Conservation (phyloP, 35 echinoderm and acorn worm genomes). For the Eucidaris tribuloides region DNA sequence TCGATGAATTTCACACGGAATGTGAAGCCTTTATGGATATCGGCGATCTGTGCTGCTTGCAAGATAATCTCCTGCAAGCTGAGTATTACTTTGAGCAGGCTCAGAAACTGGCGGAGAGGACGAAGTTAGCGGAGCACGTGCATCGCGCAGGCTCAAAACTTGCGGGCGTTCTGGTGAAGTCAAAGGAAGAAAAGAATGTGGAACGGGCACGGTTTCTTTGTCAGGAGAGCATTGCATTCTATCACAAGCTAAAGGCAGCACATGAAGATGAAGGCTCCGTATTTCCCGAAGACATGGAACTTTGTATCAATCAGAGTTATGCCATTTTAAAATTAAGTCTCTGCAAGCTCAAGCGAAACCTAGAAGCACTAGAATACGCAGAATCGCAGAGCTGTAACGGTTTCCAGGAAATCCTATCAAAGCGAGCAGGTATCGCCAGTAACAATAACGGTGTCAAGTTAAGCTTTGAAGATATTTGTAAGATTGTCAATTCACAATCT, state of each 20-base stretch:
- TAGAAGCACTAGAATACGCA: conserved; percentile 53
- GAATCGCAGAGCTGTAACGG: conserved; percentile 27
- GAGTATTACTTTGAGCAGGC: conserved; percentile 80
- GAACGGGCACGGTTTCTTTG: conserved; percentile 55
- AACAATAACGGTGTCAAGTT: background rate
- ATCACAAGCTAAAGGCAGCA: background rate
- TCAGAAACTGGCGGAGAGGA: conserved; percentile 52
- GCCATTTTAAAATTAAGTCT: conserved; percentile 48
- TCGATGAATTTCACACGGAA: conserved; percentile 97
- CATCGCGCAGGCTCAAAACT: conserved; percentile 47
- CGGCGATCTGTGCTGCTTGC: conserved; percentile 56
- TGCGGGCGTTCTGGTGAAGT: conserved; percentile 45
- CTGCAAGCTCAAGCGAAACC: conserved; percentile 21
- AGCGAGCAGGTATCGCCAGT: background rate
- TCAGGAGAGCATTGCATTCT: conserved; percentile 31
- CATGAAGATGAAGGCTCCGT: conserved; percentile 46
- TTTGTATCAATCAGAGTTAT: conserved; percentile 26
- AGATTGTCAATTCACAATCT: conserved; percentile 42
- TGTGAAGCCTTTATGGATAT: conserved; percentile 59
- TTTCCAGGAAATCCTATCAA: conserved; percentile 12
- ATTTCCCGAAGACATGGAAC: background rate
- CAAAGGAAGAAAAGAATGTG: conserved; percentile 41
- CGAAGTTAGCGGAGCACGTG: conserved; percentile 15
- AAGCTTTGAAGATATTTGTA: conserved; percentile 42
- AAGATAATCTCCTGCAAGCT: conserved; percentile 51